These are phyloP conservation scores for Littorina saxatilis DNA, from an alignment of 1,140 invertebrate genomes.

Conservation along the genomic window DNA sequence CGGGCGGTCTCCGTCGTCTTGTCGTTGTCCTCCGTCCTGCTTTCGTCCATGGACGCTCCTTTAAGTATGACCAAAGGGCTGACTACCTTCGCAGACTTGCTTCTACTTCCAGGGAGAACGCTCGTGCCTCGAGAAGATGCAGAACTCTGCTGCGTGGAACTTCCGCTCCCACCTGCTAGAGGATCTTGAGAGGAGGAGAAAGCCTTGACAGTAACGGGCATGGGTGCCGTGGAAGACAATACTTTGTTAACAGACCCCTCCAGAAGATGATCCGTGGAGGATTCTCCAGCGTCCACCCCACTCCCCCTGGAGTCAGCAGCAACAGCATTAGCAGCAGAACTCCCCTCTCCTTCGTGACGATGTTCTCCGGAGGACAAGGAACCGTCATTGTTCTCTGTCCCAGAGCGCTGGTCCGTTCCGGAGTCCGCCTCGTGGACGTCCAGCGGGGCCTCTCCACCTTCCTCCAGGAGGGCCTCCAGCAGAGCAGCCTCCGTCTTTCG, in stretches of 20 bases:
- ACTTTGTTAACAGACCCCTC: no score
- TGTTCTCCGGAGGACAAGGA: conserved; percentile 8
- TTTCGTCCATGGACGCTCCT: no score
- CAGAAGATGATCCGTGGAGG: no score
- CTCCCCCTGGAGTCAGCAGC: background rate
- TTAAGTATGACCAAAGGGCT: background rate
- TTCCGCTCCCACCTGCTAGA: no score
- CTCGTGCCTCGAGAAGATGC: background rate
- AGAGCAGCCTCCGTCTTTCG: background rate
- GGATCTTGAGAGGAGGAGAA: no score
- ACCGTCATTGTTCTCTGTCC: background rate
- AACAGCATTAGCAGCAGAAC: no score
- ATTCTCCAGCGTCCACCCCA: background rate
- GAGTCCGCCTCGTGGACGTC: conserved; percentile 10
- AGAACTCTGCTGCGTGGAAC: no score
- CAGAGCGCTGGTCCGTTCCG: conserved; percentile 20
- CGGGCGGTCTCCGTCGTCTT: background rate
- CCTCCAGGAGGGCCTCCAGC: conserved; percentile 1
- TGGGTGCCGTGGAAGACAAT: background rate
- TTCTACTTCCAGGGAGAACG: background rate
- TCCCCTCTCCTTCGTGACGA: background rate
- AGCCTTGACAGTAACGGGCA: background rate
- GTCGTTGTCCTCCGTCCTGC: no score
- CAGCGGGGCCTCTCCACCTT: background rate
- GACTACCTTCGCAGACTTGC: background rate